Evolutionary conservation across 2,888 invertebrate species (phyloP), one percentile per base, ranked within the genome.

Genomic region (Chironomus tentans): DNA sequence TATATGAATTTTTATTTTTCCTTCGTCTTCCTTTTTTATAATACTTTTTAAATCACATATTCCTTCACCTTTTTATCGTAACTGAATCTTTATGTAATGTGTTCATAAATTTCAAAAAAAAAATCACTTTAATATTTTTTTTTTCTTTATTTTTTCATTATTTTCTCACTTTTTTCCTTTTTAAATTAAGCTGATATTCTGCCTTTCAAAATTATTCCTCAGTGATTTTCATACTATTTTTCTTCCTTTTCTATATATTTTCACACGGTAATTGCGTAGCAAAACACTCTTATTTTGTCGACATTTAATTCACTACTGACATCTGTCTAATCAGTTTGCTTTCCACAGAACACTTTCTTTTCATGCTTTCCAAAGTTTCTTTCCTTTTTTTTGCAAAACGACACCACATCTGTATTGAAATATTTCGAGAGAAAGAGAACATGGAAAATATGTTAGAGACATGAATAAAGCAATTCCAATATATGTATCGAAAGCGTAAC

Each of bases 251-350:
- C 18, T 47, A 48, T 46, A 7, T 65, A 21, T 62, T 61, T 61
- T 38, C 6, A 38, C 38, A 62, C 62, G 10, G 15, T 21, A 15
- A 72, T 28, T 72, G 72, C 72, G 62, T 28, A 72, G 28, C 72
- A 62, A 72, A 72, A 62, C 72, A 38, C 28, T 72, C 50, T 72
- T 72, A 72, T 50, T 61, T 38, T 47, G 47, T 48, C 74, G 74
- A 68, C 65, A 68, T 74, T 74, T 68, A 74, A 48, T 74, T 74
- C 74, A 74, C 74, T 74, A 74, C 74, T 74, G 74, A 74, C 74
- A 74, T 74, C 74, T 74, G 74, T 74, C 74, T 74, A 74, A 74
- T 74, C 74, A 68, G 48, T 15, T 38, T 15, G n/a, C 65, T 74
- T 74, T 74, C 74, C 72, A 72, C 38, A 72, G 62, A 62, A 46